Evolutionary conservation across 2,888 invertebrate species (phyloP), one percentile per base, ranked within the genome.

Genomic region (Eutolmus rufibarbis): DNA sequence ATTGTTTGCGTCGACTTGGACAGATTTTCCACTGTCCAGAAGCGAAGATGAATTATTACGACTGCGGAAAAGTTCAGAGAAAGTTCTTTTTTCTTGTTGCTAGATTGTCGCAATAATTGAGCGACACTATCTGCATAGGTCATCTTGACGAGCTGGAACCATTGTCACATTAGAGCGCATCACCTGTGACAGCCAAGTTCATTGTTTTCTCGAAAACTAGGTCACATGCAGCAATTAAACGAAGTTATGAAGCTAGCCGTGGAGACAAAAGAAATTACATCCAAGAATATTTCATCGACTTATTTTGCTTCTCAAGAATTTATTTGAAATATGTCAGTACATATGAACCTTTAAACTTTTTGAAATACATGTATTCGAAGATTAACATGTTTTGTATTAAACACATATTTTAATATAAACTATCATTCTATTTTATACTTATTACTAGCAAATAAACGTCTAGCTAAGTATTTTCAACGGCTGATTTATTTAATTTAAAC

Each of bases 111-210:
- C 77, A 40, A 77, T 78, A 78, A 78, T 40, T 78, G 78, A 43
- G 19, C 40, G 46, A 9, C 51, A n/a, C 51, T 79, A 79, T 79
- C 79, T 79, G 56, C 79, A 40, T 79, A 51, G 79, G 23, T 23
- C 78, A 78, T 79, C 51, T 28, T 79, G 51, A 28, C 79, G 51
- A 79, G 51, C 31, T 46, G 31, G 51, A 51, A 28, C 28, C 46
- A 46, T 79, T 79, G 79, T 46, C 79, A 51, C 79, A 79, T 79
- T 79, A 79, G 66, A 66, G 43, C 79, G 51, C 51, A 79, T 40
- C 51, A 40, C 5, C 28, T 66, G 66, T 66, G 66, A 66, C 66
- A 66, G 66, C 23, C 66, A 66, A 28, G 19, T 79, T 51, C 79
- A 79, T 79, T 79, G 79, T 79, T 79, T 34, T 51, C 31, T 2